Evolutionary conservation across 2,113 vertebrate species (phyloP).

Genomic region (Propithecus coquereli): DNA sequence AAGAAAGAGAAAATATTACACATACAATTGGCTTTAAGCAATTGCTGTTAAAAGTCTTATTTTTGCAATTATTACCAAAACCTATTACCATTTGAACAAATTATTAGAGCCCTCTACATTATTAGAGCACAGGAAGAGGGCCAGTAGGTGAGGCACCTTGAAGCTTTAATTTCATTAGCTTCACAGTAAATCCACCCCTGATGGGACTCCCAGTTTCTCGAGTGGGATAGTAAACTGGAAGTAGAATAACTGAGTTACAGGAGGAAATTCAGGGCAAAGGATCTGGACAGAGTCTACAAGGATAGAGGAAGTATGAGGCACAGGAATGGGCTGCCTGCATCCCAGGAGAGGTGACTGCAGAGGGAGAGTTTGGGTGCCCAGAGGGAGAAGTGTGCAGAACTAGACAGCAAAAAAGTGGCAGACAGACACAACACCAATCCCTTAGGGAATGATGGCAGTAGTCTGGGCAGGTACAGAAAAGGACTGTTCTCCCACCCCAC

Average conservation of each 20-base stretch:
- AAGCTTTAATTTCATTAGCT: background rate
- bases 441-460: background rate
- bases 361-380: background rate
- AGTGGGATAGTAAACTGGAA: background rate
- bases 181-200: background rate
- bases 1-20: background rate
- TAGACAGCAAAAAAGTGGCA: background rate
- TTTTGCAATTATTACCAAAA: background rate
- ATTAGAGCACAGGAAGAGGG: background rate
- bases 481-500: background rate
- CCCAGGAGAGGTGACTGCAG: background rate
- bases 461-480: background rate
- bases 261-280: background rate
- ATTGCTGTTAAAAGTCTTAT: conserved; percentile 28
- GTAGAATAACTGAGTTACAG: background rate
- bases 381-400: background rate
- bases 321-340: background rate
- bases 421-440: background rate
- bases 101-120: background rate
- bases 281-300: background rate
- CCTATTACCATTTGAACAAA: background rate
- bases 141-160: background rate
- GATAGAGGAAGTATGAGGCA: background rate
- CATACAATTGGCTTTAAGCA: conserved; percentile 34
- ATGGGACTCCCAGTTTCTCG: background rate